Evolutionary conservation across 2,113 vertebrate genomes (phyloP).

Genomic region (Varanus komodoensis): DNA sequence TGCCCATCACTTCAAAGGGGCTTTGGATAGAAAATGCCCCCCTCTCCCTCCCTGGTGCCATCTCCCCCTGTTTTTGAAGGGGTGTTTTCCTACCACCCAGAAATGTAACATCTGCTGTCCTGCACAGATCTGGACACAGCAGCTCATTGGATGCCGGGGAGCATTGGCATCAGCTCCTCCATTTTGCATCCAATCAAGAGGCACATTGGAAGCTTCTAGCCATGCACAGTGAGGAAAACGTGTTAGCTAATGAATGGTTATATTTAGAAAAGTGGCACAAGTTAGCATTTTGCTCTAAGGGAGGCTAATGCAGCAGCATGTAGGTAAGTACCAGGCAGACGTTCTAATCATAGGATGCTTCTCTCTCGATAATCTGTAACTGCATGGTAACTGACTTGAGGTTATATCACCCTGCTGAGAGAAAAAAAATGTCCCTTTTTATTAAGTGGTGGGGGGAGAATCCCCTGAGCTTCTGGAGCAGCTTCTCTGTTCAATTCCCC

Average conservation of each 20-base stretch:
- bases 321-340: background rate
- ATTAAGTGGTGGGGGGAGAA: background rate
- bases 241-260: constrained; percentile 56
- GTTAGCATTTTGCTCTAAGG: constrained; percentile 53
- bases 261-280: constrained; percentile 37
- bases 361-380: background rate
- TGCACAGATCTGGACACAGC: constrained; percentile 53
- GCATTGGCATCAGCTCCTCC: background rate
- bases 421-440: background rate
- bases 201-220: constrained; percentile 33
- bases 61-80: background rate
- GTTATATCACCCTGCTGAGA: constrained; percentile 1
- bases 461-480: constrained; percentile 1
- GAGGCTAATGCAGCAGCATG: constrained; percentile 32
- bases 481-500: background rate
- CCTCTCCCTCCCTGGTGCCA: background rate
- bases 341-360: constrained; percentile 22
- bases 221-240: constrained; percentile 28
- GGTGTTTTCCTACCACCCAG: constrained; percentile 21
- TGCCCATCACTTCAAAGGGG: background rate
- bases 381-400: background rate
- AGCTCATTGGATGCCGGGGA: constrained; percentile 43
- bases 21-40: background rate
- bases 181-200: constrained; percentile 12
- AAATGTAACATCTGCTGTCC: constrained; percentile 58